Evolutionary conservation across 30 jellyfish, hydroid and myxozoan genomes (phyloP).

Genomic region (Chrysaora quinquecirrha): DNA sequence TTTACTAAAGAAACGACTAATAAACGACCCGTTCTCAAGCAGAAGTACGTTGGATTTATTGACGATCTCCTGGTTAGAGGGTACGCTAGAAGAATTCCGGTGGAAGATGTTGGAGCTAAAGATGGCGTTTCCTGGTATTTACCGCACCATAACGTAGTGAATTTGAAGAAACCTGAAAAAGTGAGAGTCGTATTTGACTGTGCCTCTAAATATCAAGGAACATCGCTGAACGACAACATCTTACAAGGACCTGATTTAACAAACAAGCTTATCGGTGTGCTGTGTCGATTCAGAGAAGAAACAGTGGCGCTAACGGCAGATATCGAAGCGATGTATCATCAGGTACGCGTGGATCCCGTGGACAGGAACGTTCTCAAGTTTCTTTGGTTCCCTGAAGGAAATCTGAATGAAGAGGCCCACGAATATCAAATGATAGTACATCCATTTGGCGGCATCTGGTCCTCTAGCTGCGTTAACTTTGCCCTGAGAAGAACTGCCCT

Average conservation of each 20-base stretch:
- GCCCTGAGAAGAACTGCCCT: conserved; percentile 3
- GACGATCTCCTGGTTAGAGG: background rate
- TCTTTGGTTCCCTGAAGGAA: background rate
- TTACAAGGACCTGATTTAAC: background rate
- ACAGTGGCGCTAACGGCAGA: background rate
- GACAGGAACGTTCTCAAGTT: background rate
- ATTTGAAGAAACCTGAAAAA: background rate
- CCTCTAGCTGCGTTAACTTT: background rate
- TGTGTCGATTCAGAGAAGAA: background rate
- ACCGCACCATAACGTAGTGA: background rate
- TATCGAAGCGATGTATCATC: background rate
- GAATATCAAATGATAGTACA: background rate
- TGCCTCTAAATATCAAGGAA: background rate
- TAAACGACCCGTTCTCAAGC: conserved; percentile 1
- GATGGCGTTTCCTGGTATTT: conserved; percentile 1
- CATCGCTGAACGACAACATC: conserved; percentile 1
- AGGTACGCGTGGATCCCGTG: background rate
- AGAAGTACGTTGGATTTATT: background rate
- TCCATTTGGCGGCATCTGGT: background rate
- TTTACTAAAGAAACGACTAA: background rate
- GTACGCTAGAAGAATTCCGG: conserved; percentile 1
- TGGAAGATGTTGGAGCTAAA: background rate
- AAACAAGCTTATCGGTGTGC: conserved; percentile 1
- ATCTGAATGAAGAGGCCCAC: background rate
- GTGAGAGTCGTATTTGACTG: background rate